Evolutionary conservation across 2,113 vertebrate species (phyloP).

Genomic region (Ciconia stormi): DNA sequence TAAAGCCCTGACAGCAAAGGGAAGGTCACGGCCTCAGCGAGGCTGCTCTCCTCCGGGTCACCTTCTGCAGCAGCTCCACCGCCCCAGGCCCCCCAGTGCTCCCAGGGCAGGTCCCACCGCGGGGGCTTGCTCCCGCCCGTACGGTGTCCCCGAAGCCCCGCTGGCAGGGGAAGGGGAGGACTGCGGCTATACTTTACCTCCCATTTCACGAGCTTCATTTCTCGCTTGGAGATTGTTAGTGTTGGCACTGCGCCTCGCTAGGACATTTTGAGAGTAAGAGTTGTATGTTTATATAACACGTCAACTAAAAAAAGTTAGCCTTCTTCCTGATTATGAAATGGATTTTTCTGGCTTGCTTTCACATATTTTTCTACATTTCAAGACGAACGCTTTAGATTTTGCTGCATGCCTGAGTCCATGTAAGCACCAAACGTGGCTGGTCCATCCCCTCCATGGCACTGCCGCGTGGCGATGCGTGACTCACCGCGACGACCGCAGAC

Average conservation of each 20-base stretch:
- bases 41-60: background rate
- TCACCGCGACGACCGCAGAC: fast-evolving
- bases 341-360: background rate
- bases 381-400: background rate
- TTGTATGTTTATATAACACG: fast-evolving
- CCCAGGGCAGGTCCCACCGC: fast-evolving
- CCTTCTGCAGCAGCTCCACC: background rate
- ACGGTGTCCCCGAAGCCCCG: fast-evolving
- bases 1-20: background rate
- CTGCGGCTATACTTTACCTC: too few species aligned
- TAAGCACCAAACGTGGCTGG: fast-evolving
- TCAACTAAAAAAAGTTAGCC: background rate
- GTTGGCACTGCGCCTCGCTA: fast-evolving
- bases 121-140: background rate
- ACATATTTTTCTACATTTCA: fast-evolving
- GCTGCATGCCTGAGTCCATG: fast-evolving
- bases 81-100: background rate
- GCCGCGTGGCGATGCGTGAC: fast-evolving
- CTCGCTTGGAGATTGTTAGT: background rate
- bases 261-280: background rate
- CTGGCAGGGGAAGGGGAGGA: background rate
- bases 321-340: background rate
- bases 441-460: background rate
- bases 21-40: fast-evolving
- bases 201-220: fast-evolving